These are phyloP conservation scores for Hydractinia symbiolongicarpus DNA, from an alignment of 30 jellyfish, hydroid and myxozoan species.

Conservation along the genomic window DNA sequence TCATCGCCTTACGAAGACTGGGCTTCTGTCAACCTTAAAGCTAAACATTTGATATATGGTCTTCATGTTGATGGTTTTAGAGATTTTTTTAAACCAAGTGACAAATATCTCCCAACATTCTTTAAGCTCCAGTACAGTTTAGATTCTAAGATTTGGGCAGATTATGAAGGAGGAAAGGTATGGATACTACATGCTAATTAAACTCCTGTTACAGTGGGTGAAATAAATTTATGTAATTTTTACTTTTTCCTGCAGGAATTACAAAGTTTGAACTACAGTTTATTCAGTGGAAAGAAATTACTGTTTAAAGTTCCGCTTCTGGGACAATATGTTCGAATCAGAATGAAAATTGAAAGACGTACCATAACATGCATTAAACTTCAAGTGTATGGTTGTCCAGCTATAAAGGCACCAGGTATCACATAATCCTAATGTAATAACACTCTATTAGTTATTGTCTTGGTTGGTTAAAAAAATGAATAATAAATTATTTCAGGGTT, in stretches of 20 bases:
- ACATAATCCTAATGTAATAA: too few relatives aligned
- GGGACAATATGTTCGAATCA: slow-evolving; percentile 20
- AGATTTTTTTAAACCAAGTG: background rate
- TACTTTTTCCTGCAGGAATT: too few relatives aligned
- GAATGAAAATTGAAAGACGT: background rate
- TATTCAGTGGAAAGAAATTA: background rate
- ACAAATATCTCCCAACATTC: background rate
- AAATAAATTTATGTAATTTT: too few relatives aligned
- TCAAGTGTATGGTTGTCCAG: slow-evolving; percentile 34
- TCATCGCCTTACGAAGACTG: background rate
- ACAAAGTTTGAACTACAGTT: background rate
- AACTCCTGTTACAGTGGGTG: too few relatives aligned
- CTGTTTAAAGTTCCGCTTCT: background rate
- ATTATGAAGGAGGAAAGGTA: slow-evolving; percentile 21
- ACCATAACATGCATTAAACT: slow-evolving; percentile 21
- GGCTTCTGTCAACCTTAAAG: slow-evolving; percentile 7
- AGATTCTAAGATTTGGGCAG: slow-evolving; percentile 23
- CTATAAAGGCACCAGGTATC: slow-evolving; percentile 12
- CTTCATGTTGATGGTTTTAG: slow-evolving; percentile 14
- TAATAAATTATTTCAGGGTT: too few relatives aligned
- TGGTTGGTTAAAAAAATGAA: too few relatives aligned
- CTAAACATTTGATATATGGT: slow-evolving; percentile 14
- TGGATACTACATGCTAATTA: background rate
- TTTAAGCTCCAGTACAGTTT: slow-evolving; percentile 25
- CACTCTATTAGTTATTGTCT: too few relatives aligned